Evolutionary conservation across 2,113 vertebrate genomes (phyloP).

Genomic region (Microcebus ravelobensis): DNA sequence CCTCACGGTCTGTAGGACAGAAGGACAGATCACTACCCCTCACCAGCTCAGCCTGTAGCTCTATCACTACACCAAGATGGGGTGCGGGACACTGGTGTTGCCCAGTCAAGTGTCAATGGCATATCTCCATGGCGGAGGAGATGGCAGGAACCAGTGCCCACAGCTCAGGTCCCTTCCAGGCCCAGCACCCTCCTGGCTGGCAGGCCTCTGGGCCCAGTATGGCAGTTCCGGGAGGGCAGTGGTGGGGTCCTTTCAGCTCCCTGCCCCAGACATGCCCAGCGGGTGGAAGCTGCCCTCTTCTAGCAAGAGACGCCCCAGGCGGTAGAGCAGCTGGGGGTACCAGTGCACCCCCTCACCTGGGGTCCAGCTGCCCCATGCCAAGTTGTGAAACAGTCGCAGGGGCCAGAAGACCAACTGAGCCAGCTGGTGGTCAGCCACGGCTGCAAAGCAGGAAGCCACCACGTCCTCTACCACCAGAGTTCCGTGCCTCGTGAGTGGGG

Average conservation of each 20-base stretch:
- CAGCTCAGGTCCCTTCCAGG: not conserved
- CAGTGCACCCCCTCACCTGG: constrained; percentile 93
- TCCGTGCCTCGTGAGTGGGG: constrained; percentile 94
- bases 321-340: constrained; percentile 94
- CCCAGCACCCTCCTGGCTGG: not conserved
- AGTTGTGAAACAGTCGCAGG: constrained; percentile 89
- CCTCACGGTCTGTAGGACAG: constrained; percentile 11
- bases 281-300: constrained; percentile 93
- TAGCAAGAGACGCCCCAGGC: constrained; percentile 90
- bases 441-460: constrained; percentile 95
- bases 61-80: not conserved
- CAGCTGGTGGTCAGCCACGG: constrained; percentile 91
- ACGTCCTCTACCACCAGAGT: constrained; percentile 95
- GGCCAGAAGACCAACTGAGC: constrained; percentile 95
- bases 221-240: constrained; percentile 57
- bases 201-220: constrained; percentile 19
- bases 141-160: not conserved
- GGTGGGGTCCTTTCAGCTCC: constrained; percentile 84
- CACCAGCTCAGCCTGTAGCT: not conserved
- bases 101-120: constrained; percentile 41
- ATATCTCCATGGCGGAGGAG: not conserved
- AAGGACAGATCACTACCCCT: not conserved
- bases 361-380: constrained; percentile 83
- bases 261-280: constrained; percentile 84
- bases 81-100: not conserved